Percentiles rank a stretch among this genome's conserved stretches.
phyloP scores from a whole-genome alignment of 2,888 invertebrate genomes.

The Amitus sp. region DNA sequence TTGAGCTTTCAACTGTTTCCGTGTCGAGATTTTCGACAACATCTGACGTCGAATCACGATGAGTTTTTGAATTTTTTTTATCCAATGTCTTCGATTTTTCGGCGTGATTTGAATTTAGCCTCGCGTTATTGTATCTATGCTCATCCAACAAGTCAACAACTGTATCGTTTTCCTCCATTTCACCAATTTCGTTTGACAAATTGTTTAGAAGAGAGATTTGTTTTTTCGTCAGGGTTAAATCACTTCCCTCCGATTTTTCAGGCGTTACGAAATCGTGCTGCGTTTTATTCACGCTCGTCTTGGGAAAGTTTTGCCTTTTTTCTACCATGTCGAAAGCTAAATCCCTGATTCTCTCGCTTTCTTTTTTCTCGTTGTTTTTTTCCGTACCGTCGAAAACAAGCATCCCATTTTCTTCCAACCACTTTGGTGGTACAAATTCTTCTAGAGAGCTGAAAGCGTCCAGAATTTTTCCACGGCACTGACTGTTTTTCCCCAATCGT shows the following conservation, averaged over 20 bases:
- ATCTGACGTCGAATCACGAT: too few relatives aligned
- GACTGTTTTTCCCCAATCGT: conserved; percentile 27
- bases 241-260: neutral
- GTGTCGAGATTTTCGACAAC: too few relatives aligned
- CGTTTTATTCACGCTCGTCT: conserved; percentile 1
- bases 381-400: conserved; percentile 2
- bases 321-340: neutral
- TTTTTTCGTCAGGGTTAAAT: neutral
- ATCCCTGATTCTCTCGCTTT: conserved; percentile 6
- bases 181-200: too few relatives aligned
- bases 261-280: neutral
- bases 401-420: conserved; percentile 13
- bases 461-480: conserved; percentile 43
- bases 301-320: neutral
- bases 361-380: conserved; percentile 10
- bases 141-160: too few relatives aligned
- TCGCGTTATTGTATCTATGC: too few relatives aligned
- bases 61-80: too few relatives aligned
- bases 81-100: neutral
- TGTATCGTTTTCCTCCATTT: neutral
- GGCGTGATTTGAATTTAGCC: too few relatives aligned
- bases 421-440: conserved; percentile 38
- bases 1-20: too few relatives aligned
- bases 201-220: neutral
- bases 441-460: conserved; percentile 49